Base-by-base conservation (phyloP, 2,797 vertebrate genomes). In the Catharus ustulatus region DNA sequence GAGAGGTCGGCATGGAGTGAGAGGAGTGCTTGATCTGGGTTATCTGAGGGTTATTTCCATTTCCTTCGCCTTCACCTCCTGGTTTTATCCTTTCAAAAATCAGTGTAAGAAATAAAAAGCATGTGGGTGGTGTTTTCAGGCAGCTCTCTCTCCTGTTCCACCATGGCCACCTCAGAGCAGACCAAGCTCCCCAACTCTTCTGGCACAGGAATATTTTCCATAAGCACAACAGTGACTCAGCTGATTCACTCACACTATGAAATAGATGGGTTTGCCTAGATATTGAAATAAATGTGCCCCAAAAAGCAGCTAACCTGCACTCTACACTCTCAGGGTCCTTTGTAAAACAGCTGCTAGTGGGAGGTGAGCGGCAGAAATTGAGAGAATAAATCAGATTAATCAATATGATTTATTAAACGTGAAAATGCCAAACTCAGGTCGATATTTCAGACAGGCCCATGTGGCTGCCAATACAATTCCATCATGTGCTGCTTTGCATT, bases 1-100 rank as follows among this genome's bases (percentile, higher is more conserved):
- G 1, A 45, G 24, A 43, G n/a, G 11, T 21, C 3, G 1, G 30
- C 43, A 2, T 0, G 0, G n/a, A 2, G 2, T 2, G 13, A 42
- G 77, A 43, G 29, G 24, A 17, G 5, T 10, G 16, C 14, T 36
- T 4, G 19, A 4, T 15, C 24, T 1, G 0, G 2, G 13, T n/a
- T 46, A 15, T 21, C 9, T 23, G 24, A 29, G 45, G 45, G 32
- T 43, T 40, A 8, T 77, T 83, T 58, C 27, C n/a, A 2, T 40
- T 80, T 30, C 40, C 38, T 84, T 71, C 24, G 9, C 20, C 24
- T 75, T 73, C 12, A 9, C 4, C n/a, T 89, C 59, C 26, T 4
- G 13, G 9, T 54, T 75, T 76, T 51, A 42, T 36, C n/a, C 62
- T 46, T 61, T 24, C 42, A 49, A 64, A 74, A 20, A n/a, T 15